A percentile compares a stretch with the other conserved stretches of the same genome.
phyloP scores from a whole-genome alignment of 2,113 vertebrate species.

The Lophius piscatorius region DNA sequence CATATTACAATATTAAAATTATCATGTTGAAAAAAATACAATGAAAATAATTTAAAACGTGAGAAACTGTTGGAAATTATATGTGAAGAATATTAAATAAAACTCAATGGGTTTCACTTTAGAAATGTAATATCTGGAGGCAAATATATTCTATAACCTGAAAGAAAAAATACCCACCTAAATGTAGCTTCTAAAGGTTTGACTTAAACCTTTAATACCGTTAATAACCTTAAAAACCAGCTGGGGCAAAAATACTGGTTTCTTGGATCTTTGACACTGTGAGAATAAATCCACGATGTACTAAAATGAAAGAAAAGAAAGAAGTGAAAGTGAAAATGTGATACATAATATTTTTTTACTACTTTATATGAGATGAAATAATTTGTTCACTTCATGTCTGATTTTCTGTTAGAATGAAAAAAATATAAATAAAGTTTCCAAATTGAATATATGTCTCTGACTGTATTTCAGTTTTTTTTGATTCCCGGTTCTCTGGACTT shows the following conservation, averaged over 20 bases:
- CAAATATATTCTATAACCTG: slow-evolving; percentile 6
- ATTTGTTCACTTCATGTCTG: not conserved
- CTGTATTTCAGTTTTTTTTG: slow-evolving; percentile 10
- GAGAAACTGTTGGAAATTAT: slow-evolving; percentile 6
- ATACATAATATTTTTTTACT: no score
- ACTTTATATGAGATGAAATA: slow-evolving; percentile 4
- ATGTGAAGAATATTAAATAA: slow-evolving; percentile 52
- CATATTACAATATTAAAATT: no score
- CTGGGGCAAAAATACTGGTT: no score
- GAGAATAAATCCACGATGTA: no score
- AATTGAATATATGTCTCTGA: slow-evolving; percentile 10
- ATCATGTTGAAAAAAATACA: not conserved
- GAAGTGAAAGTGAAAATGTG: no score
- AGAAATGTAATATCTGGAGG: slow-evolving; percentile 54
- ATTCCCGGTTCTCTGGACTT: no score
- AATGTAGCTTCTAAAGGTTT: slow-evolving; percentile 51
- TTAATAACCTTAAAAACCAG: no score
- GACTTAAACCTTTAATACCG: no score
- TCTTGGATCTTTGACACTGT: no score
- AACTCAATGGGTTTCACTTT: slow-evolving; percentile 78
- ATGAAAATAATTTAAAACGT: not conserved
- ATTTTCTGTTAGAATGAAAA: slow-evolving; percentile 5
- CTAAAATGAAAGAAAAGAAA: no score
- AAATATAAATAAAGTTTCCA: slow-evolving; percentile 40
- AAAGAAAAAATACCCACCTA: not conserved